Conservation (phyloP, 2,797 vertebrate genomes). For the Clarias laeviceps region DNA sequence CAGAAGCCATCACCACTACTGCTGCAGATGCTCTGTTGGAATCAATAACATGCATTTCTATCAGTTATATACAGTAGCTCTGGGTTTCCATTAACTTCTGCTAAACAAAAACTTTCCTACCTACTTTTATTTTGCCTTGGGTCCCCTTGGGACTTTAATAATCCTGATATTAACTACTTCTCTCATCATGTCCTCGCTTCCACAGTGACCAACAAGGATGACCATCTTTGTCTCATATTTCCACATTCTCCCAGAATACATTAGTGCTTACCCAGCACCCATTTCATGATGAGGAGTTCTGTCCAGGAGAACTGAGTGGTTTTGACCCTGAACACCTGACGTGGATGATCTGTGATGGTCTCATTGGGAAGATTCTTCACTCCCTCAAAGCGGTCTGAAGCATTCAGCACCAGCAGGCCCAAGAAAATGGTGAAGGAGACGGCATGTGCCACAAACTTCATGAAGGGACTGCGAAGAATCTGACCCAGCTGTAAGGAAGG, state of each 20-base stretch:
- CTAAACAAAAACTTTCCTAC: neutral
- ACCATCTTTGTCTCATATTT: neutral
- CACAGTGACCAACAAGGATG: neutral
- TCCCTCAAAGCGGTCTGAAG: constrained; percentile 93
- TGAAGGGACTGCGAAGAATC: constrained; percentile 93
- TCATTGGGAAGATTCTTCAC: constrained; percentile 95
- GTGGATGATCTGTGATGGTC: constrained; percentile 92
- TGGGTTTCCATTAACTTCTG: neutral
- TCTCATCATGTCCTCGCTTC: neutral
- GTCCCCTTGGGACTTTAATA: neutral
- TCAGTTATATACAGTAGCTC: neutral
- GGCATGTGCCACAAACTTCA: constrained; percentile 97
- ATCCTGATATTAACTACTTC: neutral
- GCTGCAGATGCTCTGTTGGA: neutral
- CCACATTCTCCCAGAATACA: constrained; percentile 9
- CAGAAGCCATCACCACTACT: neutral
- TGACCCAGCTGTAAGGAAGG: constrained; percentile 81
- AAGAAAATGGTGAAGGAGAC: constrained; percentile 96
- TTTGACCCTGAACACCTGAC: constrained; percentile 94
- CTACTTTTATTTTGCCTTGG: neutral
- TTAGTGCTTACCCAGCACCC: constrained; percentile 88
- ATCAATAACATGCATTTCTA: neutral
- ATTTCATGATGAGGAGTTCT: constrained; percentile 97
- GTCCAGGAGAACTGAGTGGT: constrained; percentile 98
- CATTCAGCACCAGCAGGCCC: constrained; percentile 89